A percentile compares a stretch with the other conserved stretches of the same genome.
Evolutionary conservation across 1,140 invertebrate genomes (phyloP).

Genomic region (Drosophila equinoxialis): DNA sequence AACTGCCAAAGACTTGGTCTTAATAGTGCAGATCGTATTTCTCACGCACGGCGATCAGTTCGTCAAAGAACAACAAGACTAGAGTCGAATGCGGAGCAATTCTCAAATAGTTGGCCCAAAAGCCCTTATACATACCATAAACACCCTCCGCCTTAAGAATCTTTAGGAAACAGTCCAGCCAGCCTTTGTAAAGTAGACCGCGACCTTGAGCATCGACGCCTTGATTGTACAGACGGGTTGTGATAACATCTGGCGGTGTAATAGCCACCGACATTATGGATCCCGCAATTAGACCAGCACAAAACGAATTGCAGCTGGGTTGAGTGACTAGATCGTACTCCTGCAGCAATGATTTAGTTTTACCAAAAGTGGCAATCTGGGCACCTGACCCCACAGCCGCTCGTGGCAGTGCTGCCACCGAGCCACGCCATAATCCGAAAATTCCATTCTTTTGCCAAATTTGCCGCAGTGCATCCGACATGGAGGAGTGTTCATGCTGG

Average conservation of each 20-base stretch:
- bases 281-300: slow-evolving; percentile 90
- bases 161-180: slow-evolving; percentile 91
- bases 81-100: slow-evolving; percentile 94
- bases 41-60: slow-evolving; percentile 84
- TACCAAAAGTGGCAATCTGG: slow-evolving; percentile 92
- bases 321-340: slow-evolving; percentile 83
- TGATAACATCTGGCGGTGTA: slow-evolving; percentile 95
- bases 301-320: slow-evolving; percentile 88
- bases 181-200: slow-evolving; percentile 89
- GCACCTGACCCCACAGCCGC: slow-evolving; percentile 92
- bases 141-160: slow-evolving; percentile 90
- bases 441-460: slow-evolving; percentile 89
- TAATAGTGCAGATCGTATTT: slow-evolving; percentile 44
- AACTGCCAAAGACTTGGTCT: background rate
- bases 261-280: slow-evolving; percentile 90
- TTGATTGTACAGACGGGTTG: slow-evolving; percentile 96
- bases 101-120: slow-evolving; percentile 92
- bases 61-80: slow-evolving; percentile 93
- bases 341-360: slow-evolving; percentile 85
- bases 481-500: slow-evolving; percentile 91
- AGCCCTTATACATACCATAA: slow-evolving; percentile 93
- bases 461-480: slow-evolving; percentile 86
- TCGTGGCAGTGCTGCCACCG: slow-evolving; percentile 88
- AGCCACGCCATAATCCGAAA: slow-evolving; percentile 90
- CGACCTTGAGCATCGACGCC: slow-evolving; percentile 87